These are phyloP conservation scores for Parapristionchus giblindavisi DNA, from an alignment of 2,888 invertebrate genomes.

Conservation along the genomic window DNA sequence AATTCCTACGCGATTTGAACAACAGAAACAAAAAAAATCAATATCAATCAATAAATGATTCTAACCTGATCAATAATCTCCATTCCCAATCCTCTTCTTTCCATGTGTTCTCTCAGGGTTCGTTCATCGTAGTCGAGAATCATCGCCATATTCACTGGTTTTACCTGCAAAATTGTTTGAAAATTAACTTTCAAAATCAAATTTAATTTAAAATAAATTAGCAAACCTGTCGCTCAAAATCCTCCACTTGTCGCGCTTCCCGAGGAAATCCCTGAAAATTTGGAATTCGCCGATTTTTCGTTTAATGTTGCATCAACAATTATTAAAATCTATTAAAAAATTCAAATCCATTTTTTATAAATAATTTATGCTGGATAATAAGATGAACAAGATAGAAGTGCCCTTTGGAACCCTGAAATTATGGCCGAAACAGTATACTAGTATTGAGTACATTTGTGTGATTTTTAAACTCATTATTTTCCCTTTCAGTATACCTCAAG, in stretches of 20 bases:
- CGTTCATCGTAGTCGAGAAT: slow-evolving; percentile 69
- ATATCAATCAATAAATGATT: no score
- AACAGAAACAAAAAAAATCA: no score
- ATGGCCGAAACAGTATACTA: no score
- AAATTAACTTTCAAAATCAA: background rate
- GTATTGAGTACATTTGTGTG: no score
- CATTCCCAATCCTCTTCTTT: slow-evolving; percentile 58
- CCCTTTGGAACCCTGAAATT: no score
- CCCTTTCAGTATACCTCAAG: slow-evolving; percentile 49
- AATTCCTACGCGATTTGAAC: no score
- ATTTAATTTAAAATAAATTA: background rate
- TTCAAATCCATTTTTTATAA: no score
- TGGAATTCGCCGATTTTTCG: background rate
- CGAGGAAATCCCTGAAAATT: slow-evolving; percentile 61
- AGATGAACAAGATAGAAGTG: no score
- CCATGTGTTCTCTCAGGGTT: slow-evolving; percentile 67
- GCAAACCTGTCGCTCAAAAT: slow-evolving; percentile 67
- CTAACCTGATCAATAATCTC: slow-evolving; percentile 53
- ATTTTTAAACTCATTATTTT: background rate
- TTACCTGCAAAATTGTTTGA: slow-evolving; percentile 43
- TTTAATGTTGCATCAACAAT: background rate
- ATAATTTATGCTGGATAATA: no score
- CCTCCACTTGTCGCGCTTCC: slow-evolving; percentile 68
- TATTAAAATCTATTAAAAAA: no score
- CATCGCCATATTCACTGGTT: slow-evolving; percentile 67